These are phyloP conservation scores for Drosophila prolongata DNA, from an alignment of 2,888 invertebrate genomes.

Conservation along the genomic window DNA sequence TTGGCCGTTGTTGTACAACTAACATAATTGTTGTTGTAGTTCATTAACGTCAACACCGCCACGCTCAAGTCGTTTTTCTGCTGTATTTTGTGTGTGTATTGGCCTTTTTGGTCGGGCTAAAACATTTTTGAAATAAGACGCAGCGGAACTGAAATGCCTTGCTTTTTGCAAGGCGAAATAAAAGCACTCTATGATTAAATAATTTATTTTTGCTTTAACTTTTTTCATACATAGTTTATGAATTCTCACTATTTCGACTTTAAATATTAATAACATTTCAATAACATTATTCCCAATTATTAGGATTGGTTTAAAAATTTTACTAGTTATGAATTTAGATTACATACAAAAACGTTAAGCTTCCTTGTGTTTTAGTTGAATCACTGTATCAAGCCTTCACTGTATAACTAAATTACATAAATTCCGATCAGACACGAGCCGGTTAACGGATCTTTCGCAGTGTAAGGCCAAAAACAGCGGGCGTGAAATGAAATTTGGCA, in stretches of 20 bases:
- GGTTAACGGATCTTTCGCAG: constrained; percentile 13
- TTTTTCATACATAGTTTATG: neutral
- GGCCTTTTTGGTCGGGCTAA: constrained; percentile 44
- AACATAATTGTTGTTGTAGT: constrained; percentile 54
- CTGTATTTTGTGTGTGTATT: constrained; percentile 18
- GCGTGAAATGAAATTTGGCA: constrained; percentile 51
- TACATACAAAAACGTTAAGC: too few relatives aligned
- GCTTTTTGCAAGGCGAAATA: neutral
- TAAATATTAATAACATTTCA: too few relatives aligned
- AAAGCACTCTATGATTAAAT: neutral
- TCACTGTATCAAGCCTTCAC: neutral
- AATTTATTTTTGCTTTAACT: neutral
- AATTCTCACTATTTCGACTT: neutral
- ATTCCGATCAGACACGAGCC: constrained; percentile 1
- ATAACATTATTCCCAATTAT: too few relatives aligned
- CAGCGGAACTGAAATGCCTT: constrained; percentile 1
- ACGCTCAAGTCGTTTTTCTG: constrained; percentile 28
- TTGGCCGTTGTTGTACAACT: constrained; percentile 16
- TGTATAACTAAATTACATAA: constrained; percentile 4
- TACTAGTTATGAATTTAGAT: too few relatives aligned
- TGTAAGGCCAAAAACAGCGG: constrained; percentile 23
- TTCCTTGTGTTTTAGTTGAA: neutral
- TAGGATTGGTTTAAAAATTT: too few relatives aligned
- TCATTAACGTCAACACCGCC: constrained; percentile 57
- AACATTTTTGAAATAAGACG: constrained; percentile 35